Conservation (phyloP, 53 echinoderm and acorn worm genomes). For the Holothuria leucospilota region DNA sequence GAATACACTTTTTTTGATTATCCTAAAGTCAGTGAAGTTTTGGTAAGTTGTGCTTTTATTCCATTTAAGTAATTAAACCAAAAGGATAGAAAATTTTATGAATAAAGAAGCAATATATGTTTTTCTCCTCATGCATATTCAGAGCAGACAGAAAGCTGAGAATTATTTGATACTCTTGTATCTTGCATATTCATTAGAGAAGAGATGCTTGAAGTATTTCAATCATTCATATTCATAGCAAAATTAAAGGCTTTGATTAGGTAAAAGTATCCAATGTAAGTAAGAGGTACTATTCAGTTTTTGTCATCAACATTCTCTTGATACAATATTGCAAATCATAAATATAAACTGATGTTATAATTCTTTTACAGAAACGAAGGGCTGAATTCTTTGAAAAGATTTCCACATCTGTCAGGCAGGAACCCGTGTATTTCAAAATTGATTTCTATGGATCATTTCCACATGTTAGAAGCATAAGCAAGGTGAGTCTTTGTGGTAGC, state of each 20-base stretch:
- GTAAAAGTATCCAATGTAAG: too few relatives aligned
- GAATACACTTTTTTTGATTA: conserved; percentile 93
- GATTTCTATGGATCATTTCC: conserved; percentile 89
- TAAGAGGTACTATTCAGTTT: too few relatives aligned
- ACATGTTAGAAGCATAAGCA: conserved; percentile 73
- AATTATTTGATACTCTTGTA: too few relatives aligned
- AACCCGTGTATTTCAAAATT: conserved; percentile 81
- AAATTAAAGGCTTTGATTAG: too few relatives aligned
- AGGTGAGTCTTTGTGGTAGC: neutral
- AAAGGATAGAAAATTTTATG: too few relatives aligned
- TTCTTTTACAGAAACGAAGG: conserved; percentile 75
- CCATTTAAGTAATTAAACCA: too few relatives aligned
- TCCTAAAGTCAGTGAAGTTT: conserved; percentile 78
- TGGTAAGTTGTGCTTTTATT: conserved; percentile 67
- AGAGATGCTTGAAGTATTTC: too few relatives aligned
- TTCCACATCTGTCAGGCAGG: conserved; percentile 65
- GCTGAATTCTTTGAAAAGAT: conserved; percentile 94
- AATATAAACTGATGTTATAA: neutral
- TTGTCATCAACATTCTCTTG: too few relatives aligned
- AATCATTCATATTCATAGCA: too few relatives aligned
- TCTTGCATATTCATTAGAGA: too few relatives aligned
- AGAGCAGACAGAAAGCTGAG: neutral
- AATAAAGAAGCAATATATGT: too few relatives aligned
- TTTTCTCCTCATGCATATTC: neutral
- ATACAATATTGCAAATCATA: too few relatives aligned